Evolutionary conservation across 2,888 invertebrate genomes (phyloP).

Genomic region (Acanthosoma haemorrhoidale): DNA sequence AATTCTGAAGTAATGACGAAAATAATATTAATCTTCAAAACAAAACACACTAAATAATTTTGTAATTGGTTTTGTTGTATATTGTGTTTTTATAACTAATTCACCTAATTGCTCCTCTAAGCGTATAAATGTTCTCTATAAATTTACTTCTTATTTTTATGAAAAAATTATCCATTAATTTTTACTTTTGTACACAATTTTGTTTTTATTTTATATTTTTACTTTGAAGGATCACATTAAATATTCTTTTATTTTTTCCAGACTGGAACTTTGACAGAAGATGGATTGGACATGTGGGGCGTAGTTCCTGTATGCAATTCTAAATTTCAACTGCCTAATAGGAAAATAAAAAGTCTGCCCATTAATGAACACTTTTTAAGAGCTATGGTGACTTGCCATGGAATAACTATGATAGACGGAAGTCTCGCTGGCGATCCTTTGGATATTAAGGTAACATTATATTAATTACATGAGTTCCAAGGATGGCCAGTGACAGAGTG

Average conservation of each 20-base stretch:
- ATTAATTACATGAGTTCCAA: too few species aligned
- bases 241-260: too few species aligned
- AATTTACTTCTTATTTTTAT: too few species aligned
- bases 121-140: too few species aligned
- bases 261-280: conserved; percentile 95
- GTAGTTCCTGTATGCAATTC: conserved; percentile 62
- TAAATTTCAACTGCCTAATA: conserved; percentile 49
- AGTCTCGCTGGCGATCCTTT: conserved; percentile 88
- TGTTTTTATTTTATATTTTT: not conserved
- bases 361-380: conserved; percentile 53
- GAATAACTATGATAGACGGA: conserved; percentile 82
- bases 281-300: conserved; percentile 92
- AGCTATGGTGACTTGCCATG: conserved; percentile 90
- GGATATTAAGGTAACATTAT: conserved; percentile 86
- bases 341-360: conserved; percentile 51
- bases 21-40: too few species aligned
- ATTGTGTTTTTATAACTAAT: too few species aligned
- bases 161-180: not conserved
- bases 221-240: too few species aligned
- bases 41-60: too few species aligned
- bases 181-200: not conserved
- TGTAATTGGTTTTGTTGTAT: too few species aligned
- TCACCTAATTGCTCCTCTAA: too few species aligned
- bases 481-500: too few species aligned
- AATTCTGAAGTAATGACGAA: too few species aligned